Percentiles rank a stretch among this genome's conserved stretches.
Evolutionary conservation across 2,797 vertebrate genomes (phyloP).

Genomic region (Gobio occitaniae): DNA sequence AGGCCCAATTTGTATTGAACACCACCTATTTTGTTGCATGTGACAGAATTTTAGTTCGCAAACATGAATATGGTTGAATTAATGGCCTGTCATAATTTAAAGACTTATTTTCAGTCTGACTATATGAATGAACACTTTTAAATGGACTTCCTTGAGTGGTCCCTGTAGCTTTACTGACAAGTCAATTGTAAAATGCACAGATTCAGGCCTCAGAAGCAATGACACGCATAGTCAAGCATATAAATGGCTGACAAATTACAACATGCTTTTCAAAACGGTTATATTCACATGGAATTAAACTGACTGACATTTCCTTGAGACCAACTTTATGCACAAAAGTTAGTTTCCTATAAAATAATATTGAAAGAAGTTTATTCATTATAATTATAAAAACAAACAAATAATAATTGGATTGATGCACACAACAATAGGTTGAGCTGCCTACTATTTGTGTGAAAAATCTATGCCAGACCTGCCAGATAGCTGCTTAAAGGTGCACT

Average conservation of each 20-base stretch:
- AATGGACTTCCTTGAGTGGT: not conserved
- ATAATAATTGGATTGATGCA: too few relatives aligned
- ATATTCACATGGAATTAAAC: constrained; percentile 6
- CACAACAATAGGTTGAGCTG: not conserved
- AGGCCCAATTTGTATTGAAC: not conserved
- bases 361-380: not conserved
- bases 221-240: constrained; percentile 35
- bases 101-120: not conserved
- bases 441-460: not conserved
- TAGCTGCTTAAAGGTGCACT: not conserved
- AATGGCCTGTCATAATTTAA: constrained; percentile 16
- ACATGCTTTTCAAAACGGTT: not conserved
- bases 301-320: not conserved
- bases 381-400: not conserved
- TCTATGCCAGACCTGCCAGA: not conserved
- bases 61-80: not conserved
- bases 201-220: constrained; percentile 25
- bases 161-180: constrained; percentile 7
- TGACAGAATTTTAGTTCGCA: not conserved
- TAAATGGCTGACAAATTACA: constrained; percentile 23
- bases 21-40: not conserved
- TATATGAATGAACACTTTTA: constrained; percentile 20
- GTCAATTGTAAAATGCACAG: constrained; percentile 20
- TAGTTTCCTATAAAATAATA: not conserved
- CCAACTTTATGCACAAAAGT: not conserved